Percentiles rank a stretch among this genome's conserved stretches.
Evolutionary conservation across 1,140 invertebrate genomes (phyloP).

Genomic region (Leptinotarsa defecta): DNA sequence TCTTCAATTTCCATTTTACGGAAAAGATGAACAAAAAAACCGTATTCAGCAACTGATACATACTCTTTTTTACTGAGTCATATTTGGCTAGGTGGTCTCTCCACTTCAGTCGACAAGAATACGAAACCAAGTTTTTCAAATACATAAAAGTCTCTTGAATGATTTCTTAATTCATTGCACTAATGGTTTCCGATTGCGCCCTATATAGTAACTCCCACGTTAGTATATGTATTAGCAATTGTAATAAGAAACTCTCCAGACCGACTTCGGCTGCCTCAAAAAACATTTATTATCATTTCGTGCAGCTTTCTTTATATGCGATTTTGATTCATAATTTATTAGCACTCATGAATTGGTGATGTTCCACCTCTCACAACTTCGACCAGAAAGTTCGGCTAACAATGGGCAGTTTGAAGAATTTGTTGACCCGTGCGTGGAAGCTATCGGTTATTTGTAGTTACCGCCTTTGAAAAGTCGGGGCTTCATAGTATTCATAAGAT

Average conservation of each 20-base stretch:
- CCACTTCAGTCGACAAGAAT: too few relatives aligned
- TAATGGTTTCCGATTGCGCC: slow-evolving; percentile 6
- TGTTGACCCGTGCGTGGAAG: background rate
- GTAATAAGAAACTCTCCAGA: slow-evolving; percentile 26
- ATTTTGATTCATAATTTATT: slow-evolving; percentile 27
- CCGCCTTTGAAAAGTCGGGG: background rate
- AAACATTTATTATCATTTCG: slow-evolving; percentile 27
- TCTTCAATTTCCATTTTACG: too few relatives aligned
- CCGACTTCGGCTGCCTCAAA: slow-evolving; percentile 15
- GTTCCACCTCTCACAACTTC: background rate
- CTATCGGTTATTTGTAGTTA: background rate
- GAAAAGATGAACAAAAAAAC: too few relatives aligned
- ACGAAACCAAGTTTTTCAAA: background rate
- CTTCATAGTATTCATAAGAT: background rate
- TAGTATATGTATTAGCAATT: slow-evolving; percentile 22
- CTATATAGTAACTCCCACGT: slow-evolving; percentile 17
- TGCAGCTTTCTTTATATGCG: slow-evolving; percentile 21
- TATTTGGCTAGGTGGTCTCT: too few relatives aligned
- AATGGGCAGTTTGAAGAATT: slow-evolving; percentile 1
- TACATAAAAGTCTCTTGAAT: background rate
- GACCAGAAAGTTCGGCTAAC: slow-evolving; percentile 1
- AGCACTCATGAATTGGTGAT: slow-evolving; percentile 27
- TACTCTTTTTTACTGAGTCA: too few relatives aligned
- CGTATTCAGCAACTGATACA: too few relatives aligned
- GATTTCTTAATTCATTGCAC: background rate